These are phyloP conservation scores for Chaenodraco wilsoni DNA, from an alignment of 2,797 vertebrate species.

Conservation along the genomic window DNA sequence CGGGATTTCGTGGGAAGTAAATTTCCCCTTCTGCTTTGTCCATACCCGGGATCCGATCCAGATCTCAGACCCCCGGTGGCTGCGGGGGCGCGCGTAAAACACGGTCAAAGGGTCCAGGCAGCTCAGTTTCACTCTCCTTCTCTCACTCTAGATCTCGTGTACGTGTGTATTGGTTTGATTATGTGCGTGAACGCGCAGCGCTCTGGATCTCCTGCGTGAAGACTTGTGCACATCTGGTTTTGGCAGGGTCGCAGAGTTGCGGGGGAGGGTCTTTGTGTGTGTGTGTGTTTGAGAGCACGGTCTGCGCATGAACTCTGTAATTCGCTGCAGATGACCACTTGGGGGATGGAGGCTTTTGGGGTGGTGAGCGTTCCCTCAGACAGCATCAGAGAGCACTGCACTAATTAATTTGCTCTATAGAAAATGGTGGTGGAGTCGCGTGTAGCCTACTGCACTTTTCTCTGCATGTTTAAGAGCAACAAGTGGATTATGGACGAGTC, in stretches of 20 bases:
- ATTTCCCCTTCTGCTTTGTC: slow-evolving; percentile 81
- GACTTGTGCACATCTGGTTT: slow-evolving; percentile 77
- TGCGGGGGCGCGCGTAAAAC: slow-evolving; percentile 63
- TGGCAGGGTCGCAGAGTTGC: slow-evolving; percentile 60
- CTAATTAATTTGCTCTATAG: slow-evolving; percentile 31
- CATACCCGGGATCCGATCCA: slow-evolving; percentile 75
- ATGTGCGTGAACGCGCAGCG: slow-evolving; percentile 50
- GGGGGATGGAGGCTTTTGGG: slow-evolving; percentile 75
- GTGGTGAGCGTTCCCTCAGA: slow-evolving; percentile 70
- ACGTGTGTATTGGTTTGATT: slow-evolving; percentile 35
- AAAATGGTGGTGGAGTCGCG: slow-evolving; percentile 43
- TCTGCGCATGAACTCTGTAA: slow-evolving; percentile 73
- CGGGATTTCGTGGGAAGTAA: slow-evolving; percentile 88
- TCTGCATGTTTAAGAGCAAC: slow-evolving; percentile 24
- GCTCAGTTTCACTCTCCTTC: slow-evolving; percentile 27
- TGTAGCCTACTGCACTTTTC: neutral
- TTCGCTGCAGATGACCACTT: slow-evolving; percentile 85
- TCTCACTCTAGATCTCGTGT: slow-evolving; percentile 9
- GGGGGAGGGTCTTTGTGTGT: slow-evolving; percentile 61
- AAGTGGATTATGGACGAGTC: slow-evolving; percentile 65
- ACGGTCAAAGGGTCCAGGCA: slow-evolving; percentile 66
- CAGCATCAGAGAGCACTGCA: slow-evolving; percentile 51
- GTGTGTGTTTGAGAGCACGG: slow-evolving; percentile 29
- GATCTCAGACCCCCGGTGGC: slow-evolving; percentile 72
- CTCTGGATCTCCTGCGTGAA: slow-evolving; percentile 44